Base-by-base conservation (phyloP, 35 echinoderm and acorn worm genomes). In the Holothuria glaberrima region DNA sequence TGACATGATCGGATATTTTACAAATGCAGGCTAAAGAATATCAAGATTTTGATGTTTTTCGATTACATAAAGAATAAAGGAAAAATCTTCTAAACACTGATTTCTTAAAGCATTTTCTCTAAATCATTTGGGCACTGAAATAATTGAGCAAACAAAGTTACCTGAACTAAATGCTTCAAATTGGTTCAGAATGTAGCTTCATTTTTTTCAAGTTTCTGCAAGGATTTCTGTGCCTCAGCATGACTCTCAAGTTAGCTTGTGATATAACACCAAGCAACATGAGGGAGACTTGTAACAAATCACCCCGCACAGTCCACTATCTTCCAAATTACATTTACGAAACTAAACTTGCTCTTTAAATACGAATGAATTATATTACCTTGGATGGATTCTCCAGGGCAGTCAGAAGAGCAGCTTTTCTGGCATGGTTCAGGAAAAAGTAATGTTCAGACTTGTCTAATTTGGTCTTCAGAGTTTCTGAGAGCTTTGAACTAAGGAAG, bases 321-420 rank as follows among this genome's bases (percentile, higher is more conserved):
- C 44, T 54, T 54, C 50, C 3, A 17, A 54, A 9, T 4, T 14
- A 54, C 3, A 54, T 1, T 54, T 1, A 17, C 0, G 50, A 12
- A 54, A 9, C 50, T 14, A 17, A 1, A 14, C 50, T 69, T 69
- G 66, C 9, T 17, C 66, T 69, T 69, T 69, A 69, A 9, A 30
- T 3, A 52, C 5, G 44, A 29, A 35, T 45, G 1, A 10, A 14
- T 38, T 20, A 0, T 14, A 29, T 73, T 89, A 95, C 94, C 90
- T 95, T 91, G 56, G 78, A 71, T 63, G 94, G 94, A 50, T 92
- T 95, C 14, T 86, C 94, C 56, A 95, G 24, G 16, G 86, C 94
- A 45, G 75, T 71, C 44, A 70, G 79, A 16, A 95, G 65, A n/a
- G 79, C 66, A 38, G 94, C 86, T 63, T 86, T 88, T 10, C 94